A percentile compares a stretch with the other conserved stretches of the same genome.
phyloP scores from a whole-genome alignment of 2,888 invertebrate species.

The Pegoplata infirma region DNA sequence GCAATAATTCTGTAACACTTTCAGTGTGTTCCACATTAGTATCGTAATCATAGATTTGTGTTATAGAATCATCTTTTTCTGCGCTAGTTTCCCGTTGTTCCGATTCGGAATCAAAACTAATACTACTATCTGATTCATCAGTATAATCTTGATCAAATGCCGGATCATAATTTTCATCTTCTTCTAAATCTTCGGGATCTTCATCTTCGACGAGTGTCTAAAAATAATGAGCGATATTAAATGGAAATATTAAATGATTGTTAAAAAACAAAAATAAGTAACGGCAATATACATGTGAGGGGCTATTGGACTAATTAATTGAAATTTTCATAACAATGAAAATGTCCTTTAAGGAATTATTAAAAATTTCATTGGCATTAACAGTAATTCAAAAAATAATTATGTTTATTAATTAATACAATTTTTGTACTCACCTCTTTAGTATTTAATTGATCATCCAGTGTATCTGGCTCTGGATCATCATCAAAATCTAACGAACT shows the following conservation, averaged over 20 bases:
- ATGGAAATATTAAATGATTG: no score
- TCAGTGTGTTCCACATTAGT: conserved; percentile 75
- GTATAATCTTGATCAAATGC: conserved; percentile 73
- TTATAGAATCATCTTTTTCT: conserved; percentile 75
- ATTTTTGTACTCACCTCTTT: conserved; percentile 45
- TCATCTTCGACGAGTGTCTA: conserved; percentile 47
- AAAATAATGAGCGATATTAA: no score
- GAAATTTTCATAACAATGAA: no score
- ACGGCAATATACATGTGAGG: no score
- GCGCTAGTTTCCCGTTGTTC: conserved; percentile 75
- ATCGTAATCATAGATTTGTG: conserved; percentile 63
- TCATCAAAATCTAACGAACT: conserved; percentile 76
- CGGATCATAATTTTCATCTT: conserved; percentile 65
- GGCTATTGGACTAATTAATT: no score
- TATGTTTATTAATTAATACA: no score
- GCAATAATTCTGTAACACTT: conserved; percentile 74
- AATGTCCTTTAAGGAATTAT: no score
- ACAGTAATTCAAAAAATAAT: no score
- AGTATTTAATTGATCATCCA: conserved; percentile 39
- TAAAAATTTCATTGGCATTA: no score
- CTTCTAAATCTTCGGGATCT: conserved; percentile 50
- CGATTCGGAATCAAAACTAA: conserved; percentile 76
- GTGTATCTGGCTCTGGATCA: conserved; percentile 66
- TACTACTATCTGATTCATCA: conserved; percentile 76
- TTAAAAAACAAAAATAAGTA: no score